Percentiles rank a stretch among this genome's conserved stretches.
These are phyloP conservation scores for Thelaira solivaga DNA, from an alignment of 2,888 invertebrate species.

Conservation along the genomic window DNA sequence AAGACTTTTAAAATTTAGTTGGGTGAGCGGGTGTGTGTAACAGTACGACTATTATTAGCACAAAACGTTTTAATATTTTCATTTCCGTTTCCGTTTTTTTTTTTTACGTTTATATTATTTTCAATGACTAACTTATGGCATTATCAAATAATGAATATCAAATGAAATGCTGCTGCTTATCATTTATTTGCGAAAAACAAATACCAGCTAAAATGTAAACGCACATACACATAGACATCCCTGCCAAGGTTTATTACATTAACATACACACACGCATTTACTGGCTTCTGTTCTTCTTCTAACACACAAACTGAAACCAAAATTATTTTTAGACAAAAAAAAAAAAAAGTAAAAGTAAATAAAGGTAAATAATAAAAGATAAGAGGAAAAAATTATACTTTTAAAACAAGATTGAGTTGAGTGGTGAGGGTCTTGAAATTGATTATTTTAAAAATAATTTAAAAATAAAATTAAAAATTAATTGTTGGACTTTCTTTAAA, in stretches of 20 bases:
- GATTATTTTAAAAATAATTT: background rate
- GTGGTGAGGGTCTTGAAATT: background rate
- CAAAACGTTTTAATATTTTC: conserved; percentile 63
- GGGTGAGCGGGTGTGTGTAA: background rate
- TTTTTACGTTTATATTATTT: background rate
- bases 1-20: too few relatives aligned
- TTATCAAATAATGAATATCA: conserved; percentile 68
- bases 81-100: conserved; percentile 63
- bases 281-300: too few relatives aligned
- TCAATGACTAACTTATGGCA: conserved; percentile 61
- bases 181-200: conserved; percentile 64
- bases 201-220: conserved; percentile 12
- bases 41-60: conserved; percentile 40
- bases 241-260: background rate
- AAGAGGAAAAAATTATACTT: background rate
- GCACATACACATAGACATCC: background rate
- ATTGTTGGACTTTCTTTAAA: too few relatives aligned
- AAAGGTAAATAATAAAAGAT: conserved; percentile 41
- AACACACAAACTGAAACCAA: background rate
- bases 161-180: conserved; percentile 66
- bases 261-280: background rate
- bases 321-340: conserved; percentile 1
- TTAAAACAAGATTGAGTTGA: background rate
- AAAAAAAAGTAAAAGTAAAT: conserved; percentile 40
- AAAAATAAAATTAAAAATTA: too few relatives aligned